Conservation (phyloP, 92 coral and sea anemone genomes). For the Plumapathes pennacea region DNA sequence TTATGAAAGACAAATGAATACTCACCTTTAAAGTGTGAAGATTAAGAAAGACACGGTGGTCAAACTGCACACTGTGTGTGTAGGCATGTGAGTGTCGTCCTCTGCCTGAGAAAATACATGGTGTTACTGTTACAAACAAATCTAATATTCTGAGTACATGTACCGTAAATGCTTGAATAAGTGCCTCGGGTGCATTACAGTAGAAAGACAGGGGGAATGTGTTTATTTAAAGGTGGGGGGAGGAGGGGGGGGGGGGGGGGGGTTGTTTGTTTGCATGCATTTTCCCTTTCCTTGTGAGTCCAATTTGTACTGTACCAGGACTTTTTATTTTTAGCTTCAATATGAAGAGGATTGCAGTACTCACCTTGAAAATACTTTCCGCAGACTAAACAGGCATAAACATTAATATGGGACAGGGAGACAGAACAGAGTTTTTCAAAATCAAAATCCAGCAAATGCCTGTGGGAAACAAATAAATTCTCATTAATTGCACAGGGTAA, state of each 20-base stretch:
- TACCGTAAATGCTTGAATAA: too few relatives aligned
- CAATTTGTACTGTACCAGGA: too few relatives aligned
- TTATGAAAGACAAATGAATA: too few relatives aligned
- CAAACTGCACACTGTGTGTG: constrained; percentile 96
- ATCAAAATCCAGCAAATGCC: constrained; percentile 98
- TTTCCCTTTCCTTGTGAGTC: too few relatives aligned
- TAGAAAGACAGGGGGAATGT: too few relatives aligned
- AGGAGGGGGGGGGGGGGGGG: too few relatives aligned
- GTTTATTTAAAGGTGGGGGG: too few relatives aligned
- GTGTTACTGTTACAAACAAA: neutral
- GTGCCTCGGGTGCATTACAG: too few relatives aligned
- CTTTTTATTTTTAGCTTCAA: too few relatives aligned
- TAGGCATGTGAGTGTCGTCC: constrained; percentile 98
- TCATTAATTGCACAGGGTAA: neutral
- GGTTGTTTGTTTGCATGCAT: too few relatives aligned
- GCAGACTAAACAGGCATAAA: constrained; percentile 96
- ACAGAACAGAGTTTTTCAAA: constrained; percentile 98
- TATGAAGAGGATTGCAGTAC: too few relatives aligned
- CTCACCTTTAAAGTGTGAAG: constrained; percentile 87
- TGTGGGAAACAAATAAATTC: constrained; percentile 2
- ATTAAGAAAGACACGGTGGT: constrained; percentile 93
- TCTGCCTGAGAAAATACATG: constrained; percentile 58
- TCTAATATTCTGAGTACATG: too few relatives aligned
- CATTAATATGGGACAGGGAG: constrained; percentile 92
- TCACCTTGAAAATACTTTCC: constrained; percentile 99